Conservation (phyloP, 2,888 invertebrate species). For the Pollenia angustigena region DNA sequence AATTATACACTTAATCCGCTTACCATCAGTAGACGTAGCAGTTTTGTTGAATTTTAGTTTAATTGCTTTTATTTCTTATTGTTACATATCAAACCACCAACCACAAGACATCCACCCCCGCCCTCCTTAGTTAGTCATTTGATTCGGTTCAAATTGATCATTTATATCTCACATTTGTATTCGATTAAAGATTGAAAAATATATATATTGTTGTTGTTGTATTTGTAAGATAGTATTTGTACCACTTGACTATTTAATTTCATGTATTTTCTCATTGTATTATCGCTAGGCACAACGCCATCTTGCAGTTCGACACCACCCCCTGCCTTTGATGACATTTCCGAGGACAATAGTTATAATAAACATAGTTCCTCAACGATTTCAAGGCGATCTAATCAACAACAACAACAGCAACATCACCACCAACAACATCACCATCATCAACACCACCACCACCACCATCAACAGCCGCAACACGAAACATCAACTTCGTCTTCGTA, state of each 20-base stretch:
- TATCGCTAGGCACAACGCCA: conserved; percentile 87
- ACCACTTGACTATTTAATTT: conserved; percentile 33
- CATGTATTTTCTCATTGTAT: conserved; percentile 75
- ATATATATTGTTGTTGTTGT: conserved; percentile 27
- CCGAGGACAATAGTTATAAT: conserved; percentile 83
- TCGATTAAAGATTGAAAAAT: conserved; percentile 11
- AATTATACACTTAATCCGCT: conserved; percentile 63
- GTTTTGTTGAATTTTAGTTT: conserved; percentile 72
- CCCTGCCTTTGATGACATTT: conserved; percentile 94
- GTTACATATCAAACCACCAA: neutral
- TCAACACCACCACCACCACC: neutral
- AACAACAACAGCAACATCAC: conserved; percentile 55
- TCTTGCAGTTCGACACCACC: conserved; percentile 95
- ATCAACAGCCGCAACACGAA: conserved; percentile 52
- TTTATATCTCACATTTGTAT: conserved; percentile 12
- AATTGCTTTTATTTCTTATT: conserved; percentile 51
- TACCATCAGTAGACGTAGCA: conserved; percentile 69
- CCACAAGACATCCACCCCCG: neutral
- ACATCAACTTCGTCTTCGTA: conserved; percentile 73
- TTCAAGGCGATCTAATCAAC: conserved; percentile 79
- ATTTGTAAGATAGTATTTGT: neutral
- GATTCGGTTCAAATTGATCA: neutral
- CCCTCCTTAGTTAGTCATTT: conserved; percentile 24
- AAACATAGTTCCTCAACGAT: conserved; percentile 82
- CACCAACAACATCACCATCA: conserved; percentile 58